These are phyloP conservation scores for Athalia cordata DNA, from an alignment of 2,888 invertebrate species.

Conservation along the genomic window DNA sequence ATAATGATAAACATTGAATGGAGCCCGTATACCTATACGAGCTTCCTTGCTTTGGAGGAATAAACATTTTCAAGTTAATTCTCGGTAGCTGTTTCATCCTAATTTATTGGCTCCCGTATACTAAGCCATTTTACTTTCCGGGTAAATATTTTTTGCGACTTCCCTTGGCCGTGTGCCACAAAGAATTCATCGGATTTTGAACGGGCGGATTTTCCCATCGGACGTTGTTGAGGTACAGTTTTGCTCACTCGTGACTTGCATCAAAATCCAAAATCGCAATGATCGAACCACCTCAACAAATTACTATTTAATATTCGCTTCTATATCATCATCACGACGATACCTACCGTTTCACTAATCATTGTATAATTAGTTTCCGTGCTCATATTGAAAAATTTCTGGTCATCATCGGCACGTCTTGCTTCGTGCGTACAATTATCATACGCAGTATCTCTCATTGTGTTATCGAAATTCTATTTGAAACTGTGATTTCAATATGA, in stretches of 20 bases:
- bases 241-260: background rate
- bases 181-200: conserved; percentile 35
- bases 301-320: too few relatives aligned
- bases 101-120: conserved; percentile 35
- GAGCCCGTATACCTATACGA: background rate
- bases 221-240: conserved; percentile 12
- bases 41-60: conserved; percentile 2
- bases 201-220: conserved; percentile 1
- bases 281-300: background rate
- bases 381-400: too few relatives aligned
- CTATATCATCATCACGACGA: too few relatives aligned
- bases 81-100: conserved; percentile 36
- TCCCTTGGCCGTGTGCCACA: conserved; percentile 29
- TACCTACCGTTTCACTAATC: too few relatives aligned
- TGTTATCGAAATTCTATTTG: too few relatives aligned
- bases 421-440: too few relatives aligned
- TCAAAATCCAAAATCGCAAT: background rate
- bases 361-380: too few relatives aligned
- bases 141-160: conserved; percentile 31
- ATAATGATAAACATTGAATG: conserved; percentile 28
- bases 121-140: conserved; percentile 14
- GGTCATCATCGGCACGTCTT: too few relatives aligned
- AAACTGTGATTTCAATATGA: too few relatives aligned
- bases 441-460: too few relatives aligned
- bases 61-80: conserved; percentile 39